These are phyloP conservation scores for Axea sp. DNA, from an alignment of 2,888 invertebrate genomes.

Conservation along the genomic window DNA sequence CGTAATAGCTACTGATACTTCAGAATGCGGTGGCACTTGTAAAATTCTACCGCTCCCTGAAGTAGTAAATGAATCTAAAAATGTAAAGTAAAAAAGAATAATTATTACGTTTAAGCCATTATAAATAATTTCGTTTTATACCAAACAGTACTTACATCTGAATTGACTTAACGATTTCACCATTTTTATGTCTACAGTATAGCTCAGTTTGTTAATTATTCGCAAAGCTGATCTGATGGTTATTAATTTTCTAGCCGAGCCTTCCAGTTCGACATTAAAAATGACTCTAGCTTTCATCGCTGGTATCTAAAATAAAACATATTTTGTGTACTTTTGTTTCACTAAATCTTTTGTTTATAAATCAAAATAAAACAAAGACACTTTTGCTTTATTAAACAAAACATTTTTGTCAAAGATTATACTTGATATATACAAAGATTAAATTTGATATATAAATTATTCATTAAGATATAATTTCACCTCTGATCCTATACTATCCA, in stretches of 20 bases:
- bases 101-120: too few relatives aligned
- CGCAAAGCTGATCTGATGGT: conserved; percentile 94
- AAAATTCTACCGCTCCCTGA: conserved; percentile 69
- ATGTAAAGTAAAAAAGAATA: too few relatives aligned
- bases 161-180: conserved; percentile 81
- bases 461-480: conserved; percentile 43
- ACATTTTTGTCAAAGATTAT: too few relatives aligned
- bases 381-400: too few relatives aligned
- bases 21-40: conserved; percentile 81
- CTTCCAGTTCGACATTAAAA: conserved; percentile 94
- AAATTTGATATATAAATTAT: too few relatives aligned
- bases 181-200: conserved; percentile 86
- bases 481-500: conserved; percentile 68
- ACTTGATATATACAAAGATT: too few relatives aligned
- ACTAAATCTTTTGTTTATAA: too few relatives aligned
- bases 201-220: conserved; percentile 87
- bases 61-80: conserved; percentile 69
- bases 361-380: too few relatives aligned
- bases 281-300: conserved; percentile 87
- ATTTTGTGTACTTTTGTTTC: not conserved
- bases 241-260: conserved; percentile 95
- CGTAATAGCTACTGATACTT: conserved; percentile 88
- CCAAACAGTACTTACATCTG: conserved; percentile 74
- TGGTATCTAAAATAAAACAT: conserved; percentile 54
- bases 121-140: too few relatives aligned